Evolutionary conservation across 2,797 vertebrate species (phyloP).

Genomic region (Syndactyla subalaris): DNA sequence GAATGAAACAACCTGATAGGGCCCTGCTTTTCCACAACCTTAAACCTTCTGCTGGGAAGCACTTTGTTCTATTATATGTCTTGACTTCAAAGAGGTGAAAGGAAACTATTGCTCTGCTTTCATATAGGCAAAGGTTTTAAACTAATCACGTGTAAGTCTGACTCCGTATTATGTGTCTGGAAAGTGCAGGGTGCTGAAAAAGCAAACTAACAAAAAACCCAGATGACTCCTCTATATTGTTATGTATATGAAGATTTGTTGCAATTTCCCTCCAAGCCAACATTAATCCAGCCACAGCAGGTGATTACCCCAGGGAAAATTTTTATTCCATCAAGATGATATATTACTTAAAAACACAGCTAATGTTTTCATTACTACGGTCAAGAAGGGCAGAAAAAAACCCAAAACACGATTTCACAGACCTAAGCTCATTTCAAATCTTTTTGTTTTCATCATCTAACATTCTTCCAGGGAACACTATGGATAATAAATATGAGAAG

Average conservation of each 20-base stretch:
- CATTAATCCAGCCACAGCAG: neutral
- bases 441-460: neutral
- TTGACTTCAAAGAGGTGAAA: neutral
- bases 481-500: neutral
- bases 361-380: neutral
- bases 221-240: accelerated
- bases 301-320: neutral
- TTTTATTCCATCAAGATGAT: neutral
- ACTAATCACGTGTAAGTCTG: neutral
- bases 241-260: neutral
- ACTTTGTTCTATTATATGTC: neutral
- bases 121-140: neutral
- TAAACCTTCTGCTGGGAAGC: neutral
- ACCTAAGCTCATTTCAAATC: neutral
- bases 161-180: neutral
- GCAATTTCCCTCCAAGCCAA: neutral
- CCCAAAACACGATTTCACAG: accelerated
- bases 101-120: neutral
- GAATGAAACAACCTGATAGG: neutral
- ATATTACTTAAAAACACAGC: neutral
- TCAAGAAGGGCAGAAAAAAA: neutral
- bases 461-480: neutral
- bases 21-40: neutral
- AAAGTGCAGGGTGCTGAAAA: neutral
- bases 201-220: neutral